Base-by-base conservation (phyloP, 2,888 invertebrate species). In the Abrostola tripartita region DNA sequence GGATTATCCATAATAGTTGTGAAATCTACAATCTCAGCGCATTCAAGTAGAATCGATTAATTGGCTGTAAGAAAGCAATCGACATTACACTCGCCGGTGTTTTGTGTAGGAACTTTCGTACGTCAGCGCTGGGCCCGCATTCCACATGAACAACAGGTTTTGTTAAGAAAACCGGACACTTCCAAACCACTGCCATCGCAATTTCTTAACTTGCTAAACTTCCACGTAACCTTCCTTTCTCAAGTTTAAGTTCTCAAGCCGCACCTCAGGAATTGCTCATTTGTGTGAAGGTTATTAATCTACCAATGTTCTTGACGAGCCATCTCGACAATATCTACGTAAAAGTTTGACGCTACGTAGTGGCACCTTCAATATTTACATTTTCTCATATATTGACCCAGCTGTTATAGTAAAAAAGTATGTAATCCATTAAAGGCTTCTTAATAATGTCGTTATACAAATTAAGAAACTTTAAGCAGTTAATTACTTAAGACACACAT, bases 101-200 rank as follows among this genome's bases (percentile, higher is more conserved):
- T 76, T 74, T 71, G 76, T 80, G 76, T 79, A 75, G 75, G 78
- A 82, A 82, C 88, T 88, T 87, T 88, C 84, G 72, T 85, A 76
- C 82, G 74, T 69, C 84, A 83, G 82, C 83, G 82, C 82, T 87
- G 85, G 77, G 82, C 82, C 83, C 82, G 81, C 90, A 91, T 91
- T 89, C 90, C 85, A 50, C 62, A 62, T 53, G 56, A 68, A 65
- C 82, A 81, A 89, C 91, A 81, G 89, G 91, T 91, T 89, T 81
- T 69, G 71, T 80, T 73, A 82, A 83, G 85, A 84, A 85, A 89
- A 89, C 89, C 88, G 88, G 88, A 85, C 86, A 71, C 84, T 85
- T 86, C 80, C 81, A 78, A 81, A 80, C 74, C 76, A 76, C 74
- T 71, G 65, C 71, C 67, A 72, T 68, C 65, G 75, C 81, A 79